Base-by-base conservation (phyloP, 1,140 invertebrate genomes). In the Halotydeus destructor region DNA sequence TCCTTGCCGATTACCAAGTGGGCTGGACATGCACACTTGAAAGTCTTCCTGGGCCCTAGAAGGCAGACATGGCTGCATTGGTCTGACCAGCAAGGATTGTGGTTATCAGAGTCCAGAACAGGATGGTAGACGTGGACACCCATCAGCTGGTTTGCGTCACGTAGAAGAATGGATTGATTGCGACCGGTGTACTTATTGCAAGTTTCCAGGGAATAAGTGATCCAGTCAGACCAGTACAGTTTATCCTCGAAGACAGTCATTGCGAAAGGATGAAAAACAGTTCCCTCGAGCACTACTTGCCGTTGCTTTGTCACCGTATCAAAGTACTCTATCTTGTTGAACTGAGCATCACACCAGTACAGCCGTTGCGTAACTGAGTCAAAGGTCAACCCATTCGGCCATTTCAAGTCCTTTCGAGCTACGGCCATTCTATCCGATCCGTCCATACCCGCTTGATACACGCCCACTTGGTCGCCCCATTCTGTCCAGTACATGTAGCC, bases 401-500 rank as follows among this genome's bases (percentile, higher is more conserved):
- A 76, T 4, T 67, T 67, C 47, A 61, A 61, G 12, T 55, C 54
- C 16, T 54, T 52, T 27, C 52, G 52, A 26, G 42, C 34, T 24
- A 58, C n/a, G 38, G 66, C 64, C 42, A 68, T 71, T 2, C 76
- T 66, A 48, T 82, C 67, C 2, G 54, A 68, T 0, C 88, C 88
- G 59, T 94, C 84, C 44, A 91, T 66, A 53, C 78, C 76, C 1
- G 84, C 75, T 34, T 82, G 59, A 25, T 79, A 80, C 14, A 94
- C 76, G 1, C 75, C 49, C 21, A 64, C 63, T 42, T 60, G 53
- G 11, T 65, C 67, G 14, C 82, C 77, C 85, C 86, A 93, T 58
- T 94, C 86, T 0, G 83, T 86, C 80, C 84, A 85, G 54, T 83
- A 89, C 53, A 91, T 63, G 50, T 75, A 81, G 12, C 65, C 63